These are phyloP conservation scores for Aphelinus certus DNA, from an alignment of 1,140 invertebrate genomes.

Conservation along the genomic window DNA sequence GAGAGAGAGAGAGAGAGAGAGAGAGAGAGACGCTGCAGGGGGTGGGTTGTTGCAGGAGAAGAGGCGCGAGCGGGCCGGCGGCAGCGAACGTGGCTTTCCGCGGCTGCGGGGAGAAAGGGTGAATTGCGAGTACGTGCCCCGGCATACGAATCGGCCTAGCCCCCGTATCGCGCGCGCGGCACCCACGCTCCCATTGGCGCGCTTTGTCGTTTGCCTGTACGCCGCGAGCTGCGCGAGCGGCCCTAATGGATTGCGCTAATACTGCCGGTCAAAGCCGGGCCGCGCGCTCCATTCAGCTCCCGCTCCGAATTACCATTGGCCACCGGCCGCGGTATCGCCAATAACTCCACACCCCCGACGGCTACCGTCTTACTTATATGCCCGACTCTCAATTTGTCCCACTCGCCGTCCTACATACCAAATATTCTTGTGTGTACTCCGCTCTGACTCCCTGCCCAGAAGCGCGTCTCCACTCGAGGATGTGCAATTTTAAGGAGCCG, in stretches of 20 bases:
- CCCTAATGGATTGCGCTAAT: constrained; percentile 50
- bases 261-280: constrained; percentile 46
- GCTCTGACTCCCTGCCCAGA: too few relatives aligned
- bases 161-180: constrained; percentile 12
- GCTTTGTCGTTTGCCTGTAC: constrained; percentile 15
- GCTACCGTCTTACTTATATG: too few relatives aligned
- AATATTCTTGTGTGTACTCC: too few relatives aligned
- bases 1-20: too few relatives aligned
- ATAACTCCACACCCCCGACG: background rate
- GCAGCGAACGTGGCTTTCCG: constrained; percentile 20
- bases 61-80: background rate
- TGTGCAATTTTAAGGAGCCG: too few relatives aligned
- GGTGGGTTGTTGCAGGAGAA: background rate
- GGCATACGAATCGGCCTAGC: constrained; percentile 51
- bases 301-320: background rate
- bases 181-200: background rate
- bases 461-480: too few relatives aligned
- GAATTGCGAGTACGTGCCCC: constrained; percentile 56
- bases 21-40: background rate
- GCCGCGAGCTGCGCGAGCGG: background rate
- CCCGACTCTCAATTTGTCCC: too few relatives aligned
- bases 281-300: background rate
- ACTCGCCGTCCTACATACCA: too few relatives aligned
- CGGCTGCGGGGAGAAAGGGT: constrained; percentile 49
- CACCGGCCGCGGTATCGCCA: background rate